A percentile compares a stretch with the other conserved stretches of the same genome.
Conservation (phyloP, 1,140 invertebrate genomes). For the Diabrotica virgifera region DNA sequence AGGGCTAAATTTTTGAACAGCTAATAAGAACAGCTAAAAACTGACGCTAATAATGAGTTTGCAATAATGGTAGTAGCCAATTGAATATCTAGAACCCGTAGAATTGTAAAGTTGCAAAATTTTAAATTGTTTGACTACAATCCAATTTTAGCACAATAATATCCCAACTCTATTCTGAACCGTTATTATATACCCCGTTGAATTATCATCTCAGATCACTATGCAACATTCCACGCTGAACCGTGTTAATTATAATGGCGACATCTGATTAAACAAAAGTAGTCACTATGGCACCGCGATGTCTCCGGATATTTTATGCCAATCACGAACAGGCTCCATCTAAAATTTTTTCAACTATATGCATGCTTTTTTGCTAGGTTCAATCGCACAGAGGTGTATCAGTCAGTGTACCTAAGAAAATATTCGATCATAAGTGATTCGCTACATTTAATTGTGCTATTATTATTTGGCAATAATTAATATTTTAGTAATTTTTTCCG, state of each 20-base stretch:
- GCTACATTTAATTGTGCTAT: neutral
- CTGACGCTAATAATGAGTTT: no score
- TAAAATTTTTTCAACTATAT: conserved; percentile 1
- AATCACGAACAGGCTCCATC: conserved; percentile 18
- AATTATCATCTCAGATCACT: neutral
- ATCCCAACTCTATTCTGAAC: no score
- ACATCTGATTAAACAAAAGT: conserved; percentile 28
- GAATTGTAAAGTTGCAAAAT: no score
- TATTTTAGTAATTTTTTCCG: neutral
- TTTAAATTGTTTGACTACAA: no score
- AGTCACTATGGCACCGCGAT: conserved; percentile 20
- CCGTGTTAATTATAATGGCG: neutral
- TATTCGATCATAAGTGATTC: neutral
- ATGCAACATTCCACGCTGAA: neutral
- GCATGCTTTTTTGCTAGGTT: neutral
- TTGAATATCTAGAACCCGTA: no score
- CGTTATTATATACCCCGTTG: no score
- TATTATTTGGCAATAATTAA: neutral
- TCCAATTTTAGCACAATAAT: no score
- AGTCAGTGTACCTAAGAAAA: neutral
- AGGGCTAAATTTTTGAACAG: no score
- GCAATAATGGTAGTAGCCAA: no score
- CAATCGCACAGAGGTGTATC: neutral
- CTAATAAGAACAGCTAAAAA: no score
- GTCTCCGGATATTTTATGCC: conserved; percentile 23